Base-by-base conservation (phyloP, 2,113 vertebrate species). In the Ardeotis arabs region DNA sequence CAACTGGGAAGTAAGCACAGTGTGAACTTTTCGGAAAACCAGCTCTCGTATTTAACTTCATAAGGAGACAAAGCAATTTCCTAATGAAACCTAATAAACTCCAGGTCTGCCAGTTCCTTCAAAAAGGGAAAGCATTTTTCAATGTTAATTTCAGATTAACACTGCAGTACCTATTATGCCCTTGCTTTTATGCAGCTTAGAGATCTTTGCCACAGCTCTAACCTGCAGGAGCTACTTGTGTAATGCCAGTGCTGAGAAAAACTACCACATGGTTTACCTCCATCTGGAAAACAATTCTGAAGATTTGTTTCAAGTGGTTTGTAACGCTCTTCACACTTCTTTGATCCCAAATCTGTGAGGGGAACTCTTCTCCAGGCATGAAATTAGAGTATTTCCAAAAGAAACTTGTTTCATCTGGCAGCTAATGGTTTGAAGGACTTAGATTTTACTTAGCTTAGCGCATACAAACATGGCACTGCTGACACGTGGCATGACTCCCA, bases 101-200 rank as follows among this genome's bases (percentile, higher is more conserved):
- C 47, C 29, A 66, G 53, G 16, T 84, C 90, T 94, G 83, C 92
- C 88, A 78, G 76, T 89, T 97, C 90, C 78, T 93, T 93, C 73
- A 50, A n/a, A 94, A 90, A 84, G 41, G 50, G 39, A 93, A 96
- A 87, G 58, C 14, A 25, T 83, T 94, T 96, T 93, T 84, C 86
- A 79, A 7, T 50, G 83, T 39, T 35, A 35, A 35, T 35, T 53
- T 64, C 84, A 76, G 53, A 90, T 90, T 92, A 95, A 77, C 70
- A n/a, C 89, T 66, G 66, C 89, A 47, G 69, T 84, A 87, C 39
- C 52, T 91, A 82, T 87, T 96, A 72, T 53, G 73, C 69, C 12
- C 22, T 66, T 79, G 77, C 73, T 92, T 87, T 89, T 79, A 53
- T 73, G 69, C 60, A 21, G 64, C 7, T 78, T n/a, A n/a, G 2